Evolutionary conservation across 2,797 vertebrate genomes (phyloP).

Genomic region (Okamejei kenojei): DNA sequence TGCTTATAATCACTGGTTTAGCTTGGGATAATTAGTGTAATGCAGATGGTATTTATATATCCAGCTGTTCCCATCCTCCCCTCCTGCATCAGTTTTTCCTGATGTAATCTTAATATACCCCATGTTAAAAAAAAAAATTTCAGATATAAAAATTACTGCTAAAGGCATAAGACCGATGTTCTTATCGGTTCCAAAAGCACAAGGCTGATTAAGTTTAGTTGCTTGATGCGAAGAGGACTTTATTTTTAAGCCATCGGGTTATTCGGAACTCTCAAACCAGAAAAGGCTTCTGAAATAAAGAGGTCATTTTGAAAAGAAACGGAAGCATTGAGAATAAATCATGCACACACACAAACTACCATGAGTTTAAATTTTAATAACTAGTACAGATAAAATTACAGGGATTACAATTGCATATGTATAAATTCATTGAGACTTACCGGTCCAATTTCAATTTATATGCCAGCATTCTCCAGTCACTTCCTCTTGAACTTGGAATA

Average conservation of each 20-base stretch:
- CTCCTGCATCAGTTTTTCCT: not conserved
- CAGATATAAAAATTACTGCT: not conserved
- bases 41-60: not conserved
- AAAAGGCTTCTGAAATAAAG: not conserved
- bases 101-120: not conserved
- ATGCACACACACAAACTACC: not conserved
- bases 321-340: not conserved
- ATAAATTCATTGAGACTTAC: slow-evolving; percentile 50
- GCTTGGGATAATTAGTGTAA: not conserved
- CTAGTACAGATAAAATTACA: not conserved
- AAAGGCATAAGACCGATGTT: not conserved
- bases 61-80: not conserved
- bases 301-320: not conserved
- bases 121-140: not conserved
- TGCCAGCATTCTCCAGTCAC: slow-evolving; percentile 91
- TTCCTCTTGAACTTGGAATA: slow-evolving; percentile 79
- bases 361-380: not conserved
- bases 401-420: not conserved
- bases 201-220: not conserved
- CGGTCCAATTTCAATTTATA: slow-evolving; percentile 97
- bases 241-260: not conserved
- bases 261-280: not conserved
- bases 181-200: not conserved
- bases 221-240: not conserved
- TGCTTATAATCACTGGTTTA: not conserved